Evolutionary conservation across 1,140 invertebrate species (phyloP).

Genomic region (Propsilocerus akamusi): DNA sequence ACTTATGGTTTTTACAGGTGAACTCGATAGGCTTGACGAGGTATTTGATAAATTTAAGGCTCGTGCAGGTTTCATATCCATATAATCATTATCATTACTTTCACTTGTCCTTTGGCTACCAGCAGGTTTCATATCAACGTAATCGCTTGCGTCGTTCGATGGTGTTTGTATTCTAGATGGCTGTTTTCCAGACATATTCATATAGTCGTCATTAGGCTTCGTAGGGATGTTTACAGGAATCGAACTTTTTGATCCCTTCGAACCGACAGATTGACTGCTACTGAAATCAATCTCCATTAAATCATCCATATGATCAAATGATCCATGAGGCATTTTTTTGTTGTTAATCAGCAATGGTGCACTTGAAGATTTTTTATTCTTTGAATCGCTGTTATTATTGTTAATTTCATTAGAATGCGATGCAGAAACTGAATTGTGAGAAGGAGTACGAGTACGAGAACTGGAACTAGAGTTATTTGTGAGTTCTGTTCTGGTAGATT

Average conservation of each 20-base stretch:
- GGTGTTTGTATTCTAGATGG: conserved; percentile 12
- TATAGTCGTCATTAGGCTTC: conserved; percentile 26
- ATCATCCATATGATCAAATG: conserved; percentile 49
- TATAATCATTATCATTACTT: conserved; percentile 15
- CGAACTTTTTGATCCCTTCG: not conserved
- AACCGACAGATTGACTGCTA: not conserved
- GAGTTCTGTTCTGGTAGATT: conserved; percentile 19
- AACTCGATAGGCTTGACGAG: conserved; percentile 9
- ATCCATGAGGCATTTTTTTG: no score
- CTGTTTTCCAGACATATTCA: conserved; percentile 31
- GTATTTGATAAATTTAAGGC: conserved; percentile 9
- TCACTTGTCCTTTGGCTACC: not conserved
- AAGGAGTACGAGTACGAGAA: conserved; percentile 10
- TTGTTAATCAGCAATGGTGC: conserved; percentile 35
- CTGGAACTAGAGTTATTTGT: conserved; percentile 11
- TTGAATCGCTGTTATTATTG: conserved; percentile 2
- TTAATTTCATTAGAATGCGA: not conserved
- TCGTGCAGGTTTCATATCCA: conserved; percentile 25
- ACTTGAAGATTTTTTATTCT: conserved; percentile 31
- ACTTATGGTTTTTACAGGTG: conserved; percentile 3
- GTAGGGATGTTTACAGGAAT: not conserved
- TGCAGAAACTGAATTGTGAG: not conserved
- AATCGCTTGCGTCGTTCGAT: conserved; percentile 10
- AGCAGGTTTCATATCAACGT: conserved; percentile 16
- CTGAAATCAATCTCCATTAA: conserved; percentile 65